Conservation (phyloP, 1,140 invertebrate species). For the Ylistrum balloti region DNA sequence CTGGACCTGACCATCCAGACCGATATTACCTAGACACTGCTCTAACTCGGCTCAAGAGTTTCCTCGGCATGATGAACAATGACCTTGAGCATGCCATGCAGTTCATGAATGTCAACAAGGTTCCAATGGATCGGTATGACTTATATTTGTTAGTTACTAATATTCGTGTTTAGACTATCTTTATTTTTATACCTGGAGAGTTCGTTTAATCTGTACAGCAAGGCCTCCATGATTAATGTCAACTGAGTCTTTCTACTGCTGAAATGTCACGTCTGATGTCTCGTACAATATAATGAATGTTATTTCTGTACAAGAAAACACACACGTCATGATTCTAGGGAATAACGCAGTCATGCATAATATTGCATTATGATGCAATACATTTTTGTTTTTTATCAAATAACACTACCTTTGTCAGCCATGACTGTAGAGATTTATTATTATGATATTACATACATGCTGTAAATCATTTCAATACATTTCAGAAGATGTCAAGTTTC, state of each 20-base stretch:
- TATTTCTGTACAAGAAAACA: too few relatives aligned
- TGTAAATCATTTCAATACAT: background rate
- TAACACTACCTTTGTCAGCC: too few relatives aligned
- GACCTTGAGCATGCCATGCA: constrained; percentile 82
- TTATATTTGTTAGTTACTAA: background rate
- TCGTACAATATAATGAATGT: too few relatives aligned
- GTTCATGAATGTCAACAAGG: constrained; percentile 66
- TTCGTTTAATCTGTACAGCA: background rate
- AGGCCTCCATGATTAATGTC: too few relatives aligned
- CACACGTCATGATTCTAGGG: too few relatives aligned
- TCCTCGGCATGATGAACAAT: constrained; percentile 80
- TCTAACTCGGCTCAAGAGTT: constrained; percentile 77
- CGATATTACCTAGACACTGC: constrained; percentile 75
- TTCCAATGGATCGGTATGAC: background rate
- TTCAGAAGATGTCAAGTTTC: background rate
- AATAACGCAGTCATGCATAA: too few relatives aligned
- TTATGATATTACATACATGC: background rate
- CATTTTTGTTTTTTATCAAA: too few relatives aligned
- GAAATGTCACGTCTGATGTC: too few relatives aligned
- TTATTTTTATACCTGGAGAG: too few relatives aligned
- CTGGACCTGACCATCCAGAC: constrained; percentile 78
- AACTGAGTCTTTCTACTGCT: too few relatives aligned
- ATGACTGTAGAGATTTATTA: too few relatives aligned
- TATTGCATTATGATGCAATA: too few relatives aligned
- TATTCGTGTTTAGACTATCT: background rate